Percentiles rank a stretch among this genome's conserved stretches.
phyloP scores from a whole-genome alignment of 2,888 invertebrate species.

The Dinocampus coccinellae region DNA sequence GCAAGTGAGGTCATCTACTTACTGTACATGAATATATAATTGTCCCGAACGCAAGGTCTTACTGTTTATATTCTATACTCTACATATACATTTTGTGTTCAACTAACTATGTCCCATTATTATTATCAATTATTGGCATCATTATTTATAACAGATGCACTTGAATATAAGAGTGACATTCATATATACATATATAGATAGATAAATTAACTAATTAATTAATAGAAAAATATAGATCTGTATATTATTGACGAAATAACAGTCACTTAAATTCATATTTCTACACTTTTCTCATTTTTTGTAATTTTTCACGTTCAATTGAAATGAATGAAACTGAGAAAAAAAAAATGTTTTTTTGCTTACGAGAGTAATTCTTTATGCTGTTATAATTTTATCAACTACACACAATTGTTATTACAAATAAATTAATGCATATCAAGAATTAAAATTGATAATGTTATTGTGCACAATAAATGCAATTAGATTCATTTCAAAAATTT shows the following conservation, averaged over 20 bases:
- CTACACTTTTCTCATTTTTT: not conserved
- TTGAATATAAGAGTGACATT: not conserved
- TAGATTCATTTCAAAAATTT: not conserved
- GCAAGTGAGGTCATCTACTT: not conserved
- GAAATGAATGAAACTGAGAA: not conserved
- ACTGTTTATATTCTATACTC: not conserved
- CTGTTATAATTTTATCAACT: not conserved
- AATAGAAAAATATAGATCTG: not conserved
- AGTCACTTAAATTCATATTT: not conserved
- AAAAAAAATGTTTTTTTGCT: not conserved
- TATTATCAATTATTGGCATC: not conserved
- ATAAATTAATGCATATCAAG: not conserved
- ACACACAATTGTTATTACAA: not conserved
- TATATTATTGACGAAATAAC: not conserved
- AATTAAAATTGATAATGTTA: not conserved
- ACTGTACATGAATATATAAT: not conserved
- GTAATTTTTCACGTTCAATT: too few species aligned
- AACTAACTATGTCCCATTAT: not conserved
- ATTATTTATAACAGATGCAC: not conserved
- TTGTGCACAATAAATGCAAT: not conserved
- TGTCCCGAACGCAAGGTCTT: not conserved
- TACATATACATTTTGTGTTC: not conserved
- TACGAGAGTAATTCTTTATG: not conserved
- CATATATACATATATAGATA: too few species aligned
- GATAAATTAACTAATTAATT: too few species aligned